Conservation (phyloP, 2,113 vertebrate genomes). For the Chloroceryle aenea region DNA sequence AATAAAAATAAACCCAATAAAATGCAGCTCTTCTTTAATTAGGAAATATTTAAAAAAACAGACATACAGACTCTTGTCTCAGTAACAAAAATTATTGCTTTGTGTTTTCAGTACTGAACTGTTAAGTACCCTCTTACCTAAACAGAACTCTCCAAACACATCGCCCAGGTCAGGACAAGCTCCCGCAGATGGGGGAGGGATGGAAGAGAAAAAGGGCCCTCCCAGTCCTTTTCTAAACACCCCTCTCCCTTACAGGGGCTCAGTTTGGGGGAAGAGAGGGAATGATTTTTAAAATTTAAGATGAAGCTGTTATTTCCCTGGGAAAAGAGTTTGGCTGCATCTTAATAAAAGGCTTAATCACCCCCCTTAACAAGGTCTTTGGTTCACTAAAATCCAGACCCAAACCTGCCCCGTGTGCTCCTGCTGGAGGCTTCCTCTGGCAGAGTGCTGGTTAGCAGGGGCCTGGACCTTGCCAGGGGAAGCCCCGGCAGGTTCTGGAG, state of each 20-base stretch:
- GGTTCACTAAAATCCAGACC: slow-evolving; percentile 65
- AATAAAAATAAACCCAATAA: slow-evolving; percentile 85
- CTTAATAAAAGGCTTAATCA: slow-evolving; percentile 72
- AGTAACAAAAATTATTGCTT: slow-evolving; percentile 89
- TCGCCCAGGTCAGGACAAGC: slow-evolving; percentile 49
- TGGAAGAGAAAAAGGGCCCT: slow-evolving; percentile 12
- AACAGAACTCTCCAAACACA: slow-evolving; percentile 80
- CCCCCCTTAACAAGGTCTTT: slow-evolving; percentile 60
- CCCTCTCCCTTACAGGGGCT: slow-evolving; percentile 42
- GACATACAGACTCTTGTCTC: slow-evolving; percentile 81
- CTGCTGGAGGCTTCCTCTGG: slow-evolving; percentile 13
- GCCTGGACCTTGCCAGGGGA: neutral
- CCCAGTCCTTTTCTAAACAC: slow-evolving; percentile 25
- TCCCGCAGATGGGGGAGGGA: neutral
- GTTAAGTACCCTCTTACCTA: slow-evolving; percentile 75
- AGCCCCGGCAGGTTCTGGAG: slow-evolving; percentile 54
- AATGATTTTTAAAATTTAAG: slow-evolving; percentile 70
- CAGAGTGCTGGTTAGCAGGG: neutral
- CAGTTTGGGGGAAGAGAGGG: slow-evolving; percentile 53
- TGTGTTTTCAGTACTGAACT: slow-evolving; percentile 82
- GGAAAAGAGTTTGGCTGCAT: slow-evolving; percentile 73
- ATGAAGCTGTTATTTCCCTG: slow-evolving; percentile 75
- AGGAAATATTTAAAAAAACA: slow-evolving; percentile 79
- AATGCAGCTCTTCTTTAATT: slow-evolving; percentile 83
- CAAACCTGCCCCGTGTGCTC: slow-evolving; percentile 45